Evolutionary conservation across 2,888 invertebrate genomes (phyloP), one percentile per base, ranked within the genome.

Genomic region (Archips crataeganus): DNA sequence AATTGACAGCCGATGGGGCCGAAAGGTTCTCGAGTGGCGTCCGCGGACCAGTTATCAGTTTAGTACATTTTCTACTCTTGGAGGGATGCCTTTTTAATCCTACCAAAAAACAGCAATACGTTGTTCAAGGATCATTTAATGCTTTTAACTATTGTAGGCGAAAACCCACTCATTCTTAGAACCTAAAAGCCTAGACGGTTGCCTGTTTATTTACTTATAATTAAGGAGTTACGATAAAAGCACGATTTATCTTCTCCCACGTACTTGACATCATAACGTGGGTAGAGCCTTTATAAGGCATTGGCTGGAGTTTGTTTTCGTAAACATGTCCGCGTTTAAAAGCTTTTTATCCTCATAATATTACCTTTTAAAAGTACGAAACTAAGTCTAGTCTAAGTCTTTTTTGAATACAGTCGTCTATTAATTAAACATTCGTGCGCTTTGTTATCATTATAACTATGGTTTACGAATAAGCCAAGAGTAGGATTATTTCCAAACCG

Each of bases 211-310:
- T 64, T 68, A 59, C 49, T n/a, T 68, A 54, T 62, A 67, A 72
- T 72, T 68, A 72, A 72, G n/a, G 36, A 59, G 47, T 32, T 11
- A 15, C 39, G 15, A 65, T 59, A 59, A 59, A 63, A 57, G 54
- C 34, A 23, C 36, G 36, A 63, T 73, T 73, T 69, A 42, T 73
- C 59, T 59, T 49, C 63, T 32, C 73, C 73, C 42, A 73, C 73
- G 23, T 2, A 1, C 63, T 54, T 73, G 72, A 73, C 54, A 63
- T 73, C 72, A 73, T 57, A 59, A 57, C 68, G 72, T 73, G 73
- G 73, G 73, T 49, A 69, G 63, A 54, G 32, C 15, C 72, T 64
- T 32, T 73, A 73, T 69, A 73, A 68, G 73, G 73, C 57, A 59
- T 15, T 42, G n/a, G 62, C 45, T 45, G 57, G 45, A 23, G 62